Conservation (phyloP, 2,113 vertebrate genomes). For the Chaetorhynchus papuensis region DNA sequence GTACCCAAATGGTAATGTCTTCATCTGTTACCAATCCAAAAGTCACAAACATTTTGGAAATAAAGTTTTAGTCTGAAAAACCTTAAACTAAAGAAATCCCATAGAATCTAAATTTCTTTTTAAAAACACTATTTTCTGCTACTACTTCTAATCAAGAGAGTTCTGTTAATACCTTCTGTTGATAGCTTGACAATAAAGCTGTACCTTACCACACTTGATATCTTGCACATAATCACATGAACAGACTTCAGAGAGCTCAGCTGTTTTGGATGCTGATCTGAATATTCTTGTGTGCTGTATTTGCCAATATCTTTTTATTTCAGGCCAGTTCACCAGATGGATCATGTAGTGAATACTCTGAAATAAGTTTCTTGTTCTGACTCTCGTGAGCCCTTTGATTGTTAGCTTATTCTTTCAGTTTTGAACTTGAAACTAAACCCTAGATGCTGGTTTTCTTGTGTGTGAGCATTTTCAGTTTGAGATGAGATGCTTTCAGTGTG, state of each 20-base stretch:
- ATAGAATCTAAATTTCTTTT: background rate
- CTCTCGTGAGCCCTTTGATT: background rate
- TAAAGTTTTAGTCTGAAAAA: slow-evolving; percentile 35
- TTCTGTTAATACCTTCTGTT: background rate
- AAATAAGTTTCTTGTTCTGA: slow-evolving; percentile 31
- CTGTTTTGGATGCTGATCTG: background rate
- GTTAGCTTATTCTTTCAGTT: slow-evolving; percentile 14
- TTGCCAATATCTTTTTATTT: slow-evolving; percentile 28
- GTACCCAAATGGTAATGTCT: background rate
- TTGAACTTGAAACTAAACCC: background rate
- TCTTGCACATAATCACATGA: background rate
- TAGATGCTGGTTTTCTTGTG: background rate
- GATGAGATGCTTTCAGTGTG: slow-evolving; percentile 4
- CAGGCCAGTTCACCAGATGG: slow-evolving; percentile 4
- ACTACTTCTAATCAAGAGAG: background rate
- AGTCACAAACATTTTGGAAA: background rate
- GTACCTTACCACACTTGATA: background rate
- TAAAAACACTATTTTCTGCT: background rate
- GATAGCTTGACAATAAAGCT: background rate
- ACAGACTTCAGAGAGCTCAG: background rate
- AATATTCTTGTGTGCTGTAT: background rate
- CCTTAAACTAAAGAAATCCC: background rate
- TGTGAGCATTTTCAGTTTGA: background rate
- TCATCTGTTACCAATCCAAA: background rate
- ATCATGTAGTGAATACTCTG: background rate